Conservation (phyloP, 2,113 vertebrate genomes). For the Vimba vimba region DNA sequence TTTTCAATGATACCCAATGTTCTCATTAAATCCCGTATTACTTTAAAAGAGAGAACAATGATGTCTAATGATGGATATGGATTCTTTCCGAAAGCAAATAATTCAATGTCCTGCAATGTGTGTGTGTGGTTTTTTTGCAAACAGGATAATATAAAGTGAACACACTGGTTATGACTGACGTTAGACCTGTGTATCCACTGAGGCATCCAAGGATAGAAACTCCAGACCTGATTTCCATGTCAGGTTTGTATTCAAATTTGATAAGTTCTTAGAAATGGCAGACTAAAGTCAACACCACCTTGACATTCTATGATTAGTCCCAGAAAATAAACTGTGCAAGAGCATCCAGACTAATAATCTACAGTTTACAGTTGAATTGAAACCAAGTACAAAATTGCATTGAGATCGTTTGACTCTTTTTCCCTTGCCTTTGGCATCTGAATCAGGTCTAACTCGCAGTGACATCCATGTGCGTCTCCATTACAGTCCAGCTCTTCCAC, state of each 20-base stretch:
- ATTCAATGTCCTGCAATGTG: background rate
- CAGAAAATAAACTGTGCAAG: background rate
- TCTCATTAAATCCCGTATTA: background rate
- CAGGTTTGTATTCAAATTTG: conserved; percentile 59
- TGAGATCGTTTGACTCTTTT: background rate
- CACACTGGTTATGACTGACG: background rate
- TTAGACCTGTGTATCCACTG: conserved; percentile 50
- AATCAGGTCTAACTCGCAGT: background rate
- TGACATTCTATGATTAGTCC: conserved; percentile 37
- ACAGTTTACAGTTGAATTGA: background rate
- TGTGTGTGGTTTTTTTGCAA: background rate
- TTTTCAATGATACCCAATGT: conserved; percentile 30
- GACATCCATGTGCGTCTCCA: background rate
- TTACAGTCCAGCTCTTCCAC: conserved; percentile 8
- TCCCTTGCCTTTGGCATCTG: background rate
- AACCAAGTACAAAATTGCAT: background rate
- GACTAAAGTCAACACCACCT: conserved; percentile 47
- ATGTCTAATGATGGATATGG: background rate
- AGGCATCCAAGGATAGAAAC: conserved; percentile 51
- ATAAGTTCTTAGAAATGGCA: conserved; percentile 50
- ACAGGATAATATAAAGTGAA: conserved; percentile 24
- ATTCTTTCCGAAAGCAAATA: conserved; percentile 3
- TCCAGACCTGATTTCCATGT: conserved; percentile 60
- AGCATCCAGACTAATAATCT: background rate
- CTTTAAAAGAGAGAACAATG: background rate